Base-by-base conservation (phyloP, 2,797 vertebrate species). In the Hippoglossus hippoglossus region DNA sequence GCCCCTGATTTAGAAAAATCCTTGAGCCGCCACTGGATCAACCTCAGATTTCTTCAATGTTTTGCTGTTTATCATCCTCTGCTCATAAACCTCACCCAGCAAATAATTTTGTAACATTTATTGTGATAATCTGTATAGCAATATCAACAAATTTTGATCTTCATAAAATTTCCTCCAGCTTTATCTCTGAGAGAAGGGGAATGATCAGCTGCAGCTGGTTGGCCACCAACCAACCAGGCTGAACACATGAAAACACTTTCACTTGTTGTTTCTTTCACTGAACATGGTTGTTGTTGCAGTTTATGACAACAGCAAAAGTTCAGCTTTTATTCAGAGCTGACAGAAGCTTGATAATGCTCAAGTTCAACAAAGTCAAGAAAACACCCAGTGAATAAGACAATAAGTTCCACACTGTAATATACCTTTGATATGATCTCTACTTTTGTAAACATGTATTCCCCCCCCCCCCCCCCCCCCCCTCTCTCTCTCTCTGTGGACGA, bases 131-230 rank as follows among this genome's bases (percentile, higher is more conserved):
- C 28, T 31, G 28, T 31, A 31, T 34, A 3, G 11, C 36, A 39
- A 39, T 39, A 39, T 39, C 36, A 1, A 36, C 2, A 1, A 4
- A 13, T 13, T 39, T 4, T 39, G 12, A 39, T 39, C 3, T 39
- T 12, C 36, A 13, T 13, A 39, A 13, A 12, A 13, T 39, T 39
- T 12, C 36, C 36, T 39, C 11, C 36, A 39, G 36, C 12, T 12
- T 13, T 11, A 16, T 66, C 31, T 73, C 44, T 22, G 24, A 56
- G n/a, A 59, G 22, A 36, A 53, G 11, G 62, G 24, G 36, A 1
- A 0, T 21, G 47, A 25, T 67, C 6, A 71, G 54, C 55, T 61
- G 60, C 74, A 68, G 68, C 24, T 78, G 62, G 13, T 41, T 76
- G 69, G 28, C 46, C 28, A 39, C 13, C 16, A 62, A 69, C 60